Evolutionary conservation across 37 sponge, comb jelly and placozoan genomes (phyloP), one percentile per base, ranked within the genome.

Genomic region (Aplysina aerophoba): DNA sequence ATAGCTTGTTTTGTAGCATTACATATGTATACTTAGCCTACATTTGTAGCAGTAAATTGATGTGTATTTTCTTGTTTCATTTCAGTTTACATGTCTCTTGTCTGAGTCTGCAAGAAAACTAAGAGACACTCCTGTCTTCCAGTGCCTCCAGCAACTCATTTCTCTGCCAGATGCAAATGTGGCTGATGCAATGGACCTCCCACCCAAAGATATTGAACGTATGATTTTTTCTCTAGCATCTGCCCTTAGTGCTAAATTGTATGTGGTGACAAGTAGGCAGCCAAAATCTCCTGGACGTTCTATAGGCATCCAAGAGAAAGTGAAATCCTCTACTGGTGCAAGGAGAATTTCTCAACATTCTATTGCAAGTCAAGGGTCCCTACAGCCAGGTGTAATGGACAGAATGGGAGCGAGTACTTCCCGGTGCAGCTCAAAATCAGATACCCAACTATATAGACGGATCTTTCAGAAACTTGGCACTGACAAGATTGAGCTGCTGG

Each of bases 391-490:
- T 69, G 34, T 35, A 17, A 69, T 35, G 1, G 71, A 69, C 1
- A 69, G 34, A 69, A 12, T 30, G 34, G 50, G 50, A 44, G 6
- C 50, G 3, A 44, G 6, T 44, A 11, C 50, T 44, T 3, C 50
- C 50, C 50, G 50, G 50, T 44, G 8, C 50, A 44, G 8, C 50
- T 44, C 50, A 44, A 44, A 69, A 69, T 6, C 33, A 17, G 28
- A 30, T 30, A 34, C 71, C 33, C 28, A 69, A 34, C 28, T 69
- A 3, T 69, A 69, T 35, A 69, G 71, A 69, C 28, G 34, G 34
- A 34, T 69, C 71, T 69, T 69, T 69, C 71, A 69, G 34, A 69
- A 69, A 35, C 71, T 69, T n/a, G 71, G 71, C 2, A 17, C 17
- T 69, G 0, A 30, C 33, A 69, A 69, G 34, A 17, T 69, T 17